phyloP scores from a whole-genome alignment of 2,797 vertebrate species.

The Centropyge bicolor region DNA sequence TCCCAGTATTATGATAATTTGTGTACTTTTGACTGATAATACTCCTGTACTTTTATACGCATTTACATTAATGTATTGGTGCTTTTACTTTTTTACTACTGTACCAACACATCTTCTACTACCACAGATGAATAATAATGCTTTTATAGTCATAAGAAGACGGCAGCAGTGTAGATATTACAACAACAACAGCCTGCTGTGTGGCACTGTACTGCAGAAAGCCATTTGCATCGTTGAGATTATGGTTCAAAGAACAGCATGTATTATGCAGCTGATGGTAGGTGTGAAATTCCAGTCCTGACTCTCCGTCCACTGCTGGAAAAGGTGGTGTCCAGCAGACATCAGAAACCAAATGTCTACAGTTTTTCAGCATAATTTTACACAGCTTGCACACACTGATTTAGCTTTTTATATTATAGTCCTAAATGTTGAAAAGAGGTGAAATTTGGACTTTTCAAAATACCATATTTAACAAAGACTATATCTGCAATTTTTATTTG shows the following conservation, averaged over 20 bases:
- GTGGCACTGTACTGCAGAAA: not conserved
- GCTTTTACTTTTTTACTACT: not conserved
- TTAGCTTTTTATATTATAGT: slow-evolving; percentile 5
- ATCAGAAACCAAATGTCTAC: not conserved
- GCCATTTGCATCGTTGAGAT: not conserved
- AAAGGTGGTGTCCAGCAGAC: not conserved
- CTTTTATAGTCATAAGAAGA: not conserved
- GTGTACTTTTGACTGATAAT: not conserved
- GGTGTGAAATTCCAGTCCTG: slow-evolving; percentile 10
- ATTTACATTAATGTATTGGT: not conserved
- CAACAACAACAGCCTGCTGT: not conserved
- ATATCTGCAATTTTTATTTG: too few species aligned
- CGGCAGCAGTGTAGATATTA: not conserved
- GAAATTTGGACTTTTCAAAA: too few species aligned
- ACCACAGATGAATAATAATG: not conserved
- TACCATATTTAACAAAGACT: too few species aligned
- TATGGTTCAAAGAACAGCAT: slow-evolving; percentile 17
- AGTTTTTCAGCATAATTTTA: not conserved
- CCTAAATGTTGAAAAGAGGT: too few species aligned
- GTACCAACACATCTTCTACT: not conserved
- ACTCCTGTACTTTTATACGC: not conserved
- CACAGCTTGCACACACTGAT: not conserved
- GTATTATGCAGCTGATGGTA: slow-evolving; percentile 19
- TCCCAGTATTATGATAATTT: not conserved
- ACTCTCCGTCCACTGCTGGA: not conserved